Percentiles rank a stretch among this genome's conserved stretches.
Conservation (phyloP, 64 coral and sea anemone species). For the Astreopora myriophthalma region DNA sequence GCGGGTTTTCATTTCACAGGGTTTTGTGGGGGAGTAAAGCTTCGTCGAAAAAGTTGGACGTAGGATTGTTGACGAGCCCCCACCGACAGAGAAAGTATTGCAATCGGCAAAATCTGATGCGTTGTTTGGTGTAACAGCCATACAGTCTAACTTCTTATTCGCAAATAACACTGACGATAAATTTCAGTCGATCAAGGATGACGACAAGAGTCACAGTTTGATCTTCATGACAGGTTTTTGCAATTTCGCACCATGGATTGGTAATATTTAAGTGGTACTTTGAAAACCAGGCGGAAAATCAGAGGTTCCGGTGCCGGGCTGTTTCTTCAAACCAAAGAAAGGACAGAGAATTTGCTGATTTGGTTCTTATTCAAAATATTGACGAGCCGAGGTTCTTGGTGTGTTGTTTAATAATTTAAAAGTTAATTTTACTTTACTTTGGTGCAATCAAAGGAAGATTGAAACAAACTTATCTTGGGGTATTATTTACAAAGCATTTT, state of each 20-base stretch:
- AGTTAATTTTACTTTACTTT: background rate
- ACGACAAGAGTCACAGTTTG: background rate
- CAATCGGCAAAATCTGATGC: background rate
- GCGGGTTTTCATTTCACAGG: background rate
- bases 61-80: background rate
- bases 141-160: background rate
- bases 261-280: background rate
- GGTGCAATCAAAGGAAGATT: background rate
- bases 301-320: background rate
- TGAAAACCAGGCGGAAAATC: background rate
- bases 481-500: background rate
- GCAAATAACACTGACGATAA: background rate
- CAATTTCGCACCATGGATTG: background rate
- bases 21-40: background rate
- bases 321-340: background rate
- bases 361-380: background rate
- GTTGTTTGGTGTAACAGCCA: background rate
- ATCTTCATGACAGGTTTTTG: background rate
- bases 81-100: background rate
- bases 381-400: background rate
- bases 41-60: background rate
- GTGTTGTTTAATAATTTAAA: slow-evolving; percentile 35
- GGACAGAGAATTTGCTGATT: background rate
- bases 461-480: background rate
- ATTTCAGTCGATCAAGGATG: background rate